phyloP scores from a whole-genome alignment of 2,113 vertebrate species.

The Pipra filicauda region DNA sequence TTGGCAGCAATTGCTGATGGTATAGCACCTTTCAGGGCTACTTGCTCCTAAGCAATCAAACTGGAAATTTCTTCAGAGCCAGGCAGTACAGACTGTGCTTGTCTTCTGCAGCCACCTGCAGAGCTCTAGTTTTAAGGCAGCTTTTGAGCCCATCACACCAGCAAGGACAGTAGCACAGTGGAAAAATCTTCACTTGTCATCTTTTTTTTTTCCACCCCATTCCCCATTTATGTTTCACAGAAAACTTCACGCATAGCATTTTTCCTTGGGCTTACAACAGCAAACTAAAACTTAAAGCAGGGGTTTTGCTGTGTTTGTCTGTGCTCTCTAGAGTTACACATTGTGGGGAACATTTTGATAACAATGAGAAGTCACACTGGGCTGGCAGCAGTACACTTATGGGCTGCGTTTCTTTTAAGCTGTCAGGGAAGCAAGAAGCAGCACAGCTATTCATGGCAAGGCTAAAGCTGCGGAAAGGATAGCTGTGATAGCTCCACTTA shows the following conservation, averaged over 20 bases:
- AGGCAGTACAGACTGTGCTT: background rate
- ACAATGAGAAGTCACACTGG: background rate
- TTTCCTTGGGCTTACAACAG: background rate
- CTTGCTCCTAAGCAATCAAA: constrained; percentile 36
- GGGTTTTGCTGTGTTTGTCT: background rate
- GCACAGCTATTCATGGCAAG: background rate
- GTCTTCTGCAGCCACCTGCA: background rate
- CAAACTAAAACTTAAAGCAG: background rate
- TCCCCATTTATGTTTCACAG: background rate
- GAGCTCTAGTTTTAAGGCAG: background rate
- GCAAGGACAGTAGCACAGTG: background rate
- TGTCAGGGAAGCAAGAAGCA: background rate
- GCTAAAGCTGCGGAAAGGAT: background rate
- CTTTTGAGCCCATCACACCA: background rate
- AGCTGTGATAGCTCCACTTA: background rate
- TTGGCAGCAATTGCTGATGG: constrained; percentile 42
- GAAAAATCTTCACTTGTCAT: background rate
- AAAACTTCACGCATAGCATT: background rate
- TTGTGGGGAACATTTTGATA: accelerated
- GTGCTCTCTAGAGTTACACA: background rate
- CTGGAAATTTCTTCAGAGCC: constrained; percentile 36
- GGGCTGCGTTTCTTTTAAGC: background rate
- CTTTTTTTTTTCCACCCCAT: background rate
- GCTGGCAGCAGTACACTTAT: background rate
- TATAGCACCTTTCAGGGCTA: background rate